phyloP scores from a whole-genome alignment of 2,888 invertebrate genomes.

The Gymnocheta viridis region DNA sequence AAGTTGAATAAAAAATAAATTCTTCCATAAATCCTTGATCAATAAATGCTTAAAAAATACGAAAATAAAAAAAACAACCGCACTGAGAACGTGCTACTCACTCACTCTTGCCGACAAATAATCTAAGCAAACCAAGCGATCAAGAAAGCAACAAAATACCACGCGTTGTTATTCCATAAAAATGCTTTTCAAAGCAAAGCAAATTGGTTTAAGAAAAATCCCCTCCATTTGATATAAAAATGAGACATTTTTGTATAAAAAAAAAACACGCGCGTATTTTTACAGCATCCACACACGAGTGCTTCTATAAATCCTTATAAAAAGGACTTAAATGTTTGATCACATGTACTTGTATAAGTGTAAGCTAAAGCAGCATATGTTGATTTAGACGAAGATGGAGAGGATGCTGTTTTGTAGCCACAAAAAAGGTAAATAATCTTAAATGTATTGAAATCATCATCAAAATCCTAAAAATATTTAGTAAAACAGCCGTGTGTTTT shows the following conservation, averaged over 20 bases:
- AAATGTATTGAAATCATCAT: constrained; percentile 44
- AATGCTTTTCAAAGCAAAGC: constrained; percentile 12
- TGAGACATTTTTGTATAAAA: constrained; percentile 67
- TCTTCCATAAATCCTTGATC: constrained; percentile 54
- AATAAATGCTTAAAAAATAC: constrained; percentile 1
- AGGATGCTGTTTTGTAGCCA: constrained; percentile 58
- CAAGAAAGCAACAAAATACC: constrained; percentile 63
- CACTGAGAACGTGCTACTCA: constrained; percentile 63
- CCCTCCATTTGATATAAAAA: constrained; percentile 69
- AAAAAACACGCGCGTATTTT: constrained; percentile 56
- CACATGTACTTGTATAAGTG: neutral
- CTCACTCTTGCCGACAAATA: neutral
- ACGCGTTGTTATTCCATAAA: constrained; percentile 40
- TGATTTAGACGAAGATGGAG: constrained; percentile 34
- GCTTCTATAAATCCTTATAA: neutral
- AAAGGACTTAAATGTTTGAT: constrained; percentile 29
- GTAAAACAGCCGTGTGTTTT: constrained; percentile 67
- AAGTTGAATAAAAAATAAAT: constrained; percentile 29
- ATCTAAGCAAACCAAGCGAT: constrained; percentile 20
- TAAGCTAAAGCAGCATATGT: constrained; percentile 55
- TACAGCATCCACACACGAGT: constrained; percentile 8
- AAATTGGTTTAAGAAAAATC: constrained; percentile 27
- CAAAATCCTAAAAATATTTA: neutral
- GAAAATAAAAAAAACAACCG: constrained; percentile 34
- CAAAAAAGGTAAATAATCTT: constrained; percentile 67